phyloP scores from a whole-genome alignment of 2,888 invertebrate species.

The Autographa gamma region DNA sequence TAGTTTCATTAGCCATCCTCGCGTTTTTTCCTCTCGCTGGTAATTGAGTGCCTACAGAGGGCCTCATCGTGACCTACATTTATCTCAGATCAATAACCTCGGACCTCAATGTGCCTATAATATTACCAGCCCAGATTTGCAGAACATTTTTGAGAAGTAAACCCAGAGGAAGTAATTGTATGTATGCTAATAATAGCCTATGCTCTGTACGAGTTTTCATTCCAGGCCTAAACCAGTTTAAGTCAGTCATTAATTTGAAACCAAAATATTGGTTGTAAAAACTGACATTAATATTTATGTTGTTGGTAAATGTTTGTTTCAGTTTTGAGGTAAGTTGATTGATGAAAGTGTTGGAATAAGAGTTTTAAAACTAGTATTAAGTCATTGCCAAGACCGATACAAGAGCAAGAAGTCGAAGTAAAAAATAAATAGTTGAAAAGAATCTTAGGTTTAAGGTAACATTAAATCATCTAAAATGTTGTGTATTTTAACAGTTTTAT shows the following conservation, averaged over 20 bases:
- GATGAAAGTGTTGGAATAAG: not conserved
- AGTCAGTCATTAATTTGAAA: slow-evolving; percentile 1
- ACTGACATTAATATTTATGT: not conserved
- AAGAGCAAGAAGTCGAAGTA: not conserved
- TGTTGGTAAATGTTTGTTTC: not conserved
- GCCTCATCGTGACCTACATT: slow-evolving; percentile 76
- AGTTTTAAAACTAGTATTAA: not conserved
- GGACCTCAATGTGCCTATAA: slow-evolving; percentile 59
- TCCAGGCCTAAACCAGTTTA: not conserved
- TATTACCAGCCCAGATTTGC: slow-evolving; percentile 74
- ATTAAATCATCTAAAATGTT: not conserved
- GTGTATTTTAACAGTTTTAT: too few species aligned
- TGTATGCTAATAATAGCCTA: slow-evolving; percentile 3
- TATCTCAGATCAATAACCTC: slow-evolving; percentile 77
- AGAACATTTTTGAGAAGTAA: slow-evolving; percentile 52
- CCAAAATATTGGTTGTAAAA: not conserved
- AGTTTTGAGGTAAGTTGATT: not conserved
- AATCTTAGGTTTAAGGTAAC: too few species aligned
- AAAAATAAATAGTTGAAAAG: not conserved
- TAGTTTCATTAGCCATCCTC: slow-evolving; percentile 28
- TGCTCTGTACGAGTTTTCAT: slow-evolving; percentile 5
- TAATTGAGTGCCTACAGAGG: slow-evolving; percentile 59
- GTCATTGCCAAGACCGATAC: not conserved
- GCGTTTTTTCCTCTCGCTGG: slow-evolving; percentile 51
- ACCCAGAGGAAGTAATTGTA: slow-evolving; percentile 17